Evolutionary conservation across 2,888 invertebrate species (phyloP).

Genomic region (Quadriops clusia): DNA sequence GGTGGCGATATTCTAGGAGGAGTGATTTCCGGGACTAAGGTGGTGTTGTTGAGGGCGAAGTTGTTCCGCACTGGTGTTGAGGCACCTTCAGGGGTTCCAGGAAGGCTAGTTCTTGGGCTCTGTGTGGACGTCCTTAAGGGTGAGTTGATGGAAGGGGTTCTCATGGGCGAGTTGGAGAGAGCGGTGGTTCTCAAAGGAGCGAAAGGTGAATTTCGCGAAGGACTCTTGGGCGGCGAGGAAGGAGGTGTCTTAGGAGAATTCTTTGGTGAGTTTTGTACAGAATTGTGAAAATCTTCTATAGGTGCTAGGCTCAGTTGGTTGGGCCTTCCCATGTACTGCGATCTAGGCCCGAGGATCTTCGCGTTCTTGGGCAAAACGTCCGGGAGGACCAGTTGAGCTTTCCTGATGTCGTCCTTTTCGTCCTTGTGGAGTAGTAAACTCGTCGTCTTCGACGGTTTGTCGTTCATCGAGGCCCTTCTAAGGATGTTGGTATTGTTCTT

Average conservation of each 20-base stretch:
- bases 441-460: conserved; percentile 24
- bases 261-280: conserved; percentile 20
- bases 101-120: neutral
- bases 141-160: conserved; percentile 8
- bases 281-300: conserved; percentile 10
- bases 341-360: conserved; percentile 33
- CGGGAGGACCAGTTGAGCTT: conserved; percentile 36
- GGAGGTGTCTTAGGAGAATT: conserved; percentile 29
- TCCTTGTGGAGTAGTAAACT: conserved; percentile 20
- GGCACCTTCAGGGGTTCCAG: neutral
- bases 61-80: too few species aligned
- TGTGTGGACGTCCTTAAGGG: conserved; percentile 5
- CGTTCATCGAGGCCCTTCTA: conserved; percentile 31
- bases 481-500: conserved; percentile 26
- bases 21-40: too few species aligned
- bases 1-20: too few species aligned
- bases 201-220: conserved; percentile 27
- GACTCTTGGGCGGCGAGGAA: conserved; percentile 27
- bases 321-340: conserved; percentile 26
- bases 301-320: conserved; percentile 25
- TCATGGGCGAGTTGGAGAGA: conserved; percentile 18
- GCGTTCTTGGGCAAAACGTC: conserved; percentile 46
- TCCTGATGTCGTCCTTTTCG: conserved; percentile 27
- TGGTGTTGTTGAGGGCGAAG: too few species aligned
- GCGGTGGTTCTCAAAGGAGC: conserved; percentile 27